These are phyloP conservation scores for Coptodon bakossiorum DNA, from an alignment of 2,113 vertebrate species.

Conservation along the genomic window DNA sequence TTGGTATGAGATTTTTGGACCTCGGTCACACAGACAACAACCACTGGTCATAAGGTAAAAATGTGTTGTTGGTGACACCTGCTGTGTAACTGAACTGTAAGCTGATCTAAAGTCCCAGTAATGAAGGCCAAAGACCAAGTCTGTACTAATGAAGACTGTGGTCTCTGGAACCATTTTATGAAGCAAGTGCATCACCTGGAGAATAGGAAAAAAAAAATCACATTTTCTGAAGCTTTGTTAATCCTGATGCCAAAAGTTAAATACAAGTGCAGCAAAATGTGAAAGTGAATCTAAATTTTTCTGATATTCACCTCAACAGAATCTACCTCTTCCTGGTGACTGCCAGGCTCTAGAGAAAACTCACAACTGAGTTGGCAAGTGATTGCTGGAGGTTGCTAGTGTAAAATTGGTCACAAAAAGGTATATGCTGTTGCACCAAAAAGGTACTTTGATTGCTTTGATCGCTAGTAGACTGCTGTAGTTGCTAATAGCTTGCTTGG, in stretches of 20 bases:
- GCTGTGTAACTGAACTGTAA: not conserved
- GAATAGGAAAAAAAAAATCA: not conserved
- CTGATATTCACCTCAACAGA: slow-evolving; percentile 76
- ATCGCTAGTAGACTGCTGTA: not conserved
- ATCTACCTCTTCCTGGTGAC: slow-evolving; percentile 68
- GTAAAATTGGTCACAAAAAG: not conserved
- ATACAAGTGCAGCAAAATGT: not conserved
- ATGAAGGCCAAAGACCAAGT: not conserved
- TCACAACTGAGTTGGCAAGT: not conserved
- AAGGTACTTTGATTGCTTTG: not conserved
- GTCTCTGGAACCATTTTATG: slow-evolving; percentile 93
- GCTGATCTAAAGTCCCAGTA: not conserved
- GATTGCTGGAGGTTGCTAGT: not conserved
- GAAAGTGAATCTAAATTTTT: not conserved
- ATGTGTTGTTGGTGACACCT: not conserved
- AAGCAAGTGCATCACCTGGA: slow-evolving; percentile 90
- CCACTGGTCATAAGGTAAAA: not conserved
- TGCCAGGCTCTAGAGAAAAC: not conserved
- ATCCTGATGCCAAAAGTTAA: not conserved
- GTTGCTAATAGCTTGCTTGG: not conserved
- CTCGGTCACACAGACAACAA: not conserved
- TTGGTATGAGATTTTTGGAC: not conserved
- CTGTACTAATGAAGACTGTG: slow-evolving; percentile 91
- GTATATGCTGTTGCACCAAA: not conserved
- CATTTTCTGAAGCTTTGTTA: not conserved